phyloP scores from a whole-genome alignment of 1,140 invertebrate genomes.

The Anastrepha ludens region DNA sequence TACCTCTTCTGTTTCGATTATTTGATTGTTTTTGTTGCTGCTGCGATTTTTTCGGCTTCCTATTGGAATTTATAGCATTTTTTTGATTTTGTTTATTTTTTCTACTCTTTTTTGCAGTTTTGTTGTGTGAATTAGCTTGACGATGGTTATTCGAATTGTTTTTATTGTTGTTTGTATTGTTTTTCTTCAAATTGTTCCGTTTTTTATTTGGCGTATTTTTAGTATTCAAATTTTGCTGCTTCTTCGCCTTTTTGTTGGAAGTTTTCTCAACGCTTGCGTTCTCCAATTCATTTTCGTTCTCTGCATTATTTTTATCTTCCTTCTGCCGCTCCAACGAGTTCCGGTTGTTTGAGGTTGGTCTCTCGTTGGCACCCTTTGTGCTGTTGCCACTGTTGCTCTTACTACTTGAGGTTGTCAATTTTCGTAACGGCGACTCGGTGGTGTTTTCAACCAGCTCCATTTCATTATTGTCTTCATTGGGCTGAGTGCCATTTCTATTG shows the following conservation, averaged over 20 bases:
- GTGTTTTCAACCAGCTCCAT: constrained; percentile 12
- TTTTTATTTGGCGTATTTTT: neutral
- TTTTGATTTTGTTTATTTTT: neutral
- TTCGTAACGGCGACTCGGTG: neutral
- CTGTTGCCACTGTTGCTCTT: neutral
- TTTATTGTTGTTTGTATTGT: neutral
- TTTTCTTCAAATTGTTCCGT: too few species aligned
- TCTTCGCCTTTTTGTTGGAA: neutral
- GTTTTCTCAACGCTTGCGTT: neutral
- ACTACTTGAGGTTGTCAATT: neutral
- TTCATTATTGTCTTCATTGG: neutral
- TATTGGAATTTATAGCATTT: neutral
- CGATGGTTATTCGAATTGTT: neutral
- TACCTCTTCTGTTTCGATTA: neutral
- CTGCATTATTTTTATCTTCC: neutral
- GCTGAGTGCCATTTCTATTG: neutral
- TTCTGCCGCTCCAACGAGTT: neutral
- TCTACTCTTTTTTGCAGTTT: neutral
- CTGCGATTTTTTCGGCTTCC: neutral
- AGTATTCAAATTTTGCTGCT: neutral
- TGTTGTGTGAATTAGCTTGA: neutral
- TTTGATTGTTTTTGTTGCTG: too few species aligned
- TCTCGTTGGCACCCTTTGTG: neutral
- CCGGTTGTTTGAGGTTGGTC: neutral
- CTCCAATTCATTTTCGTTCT: neutral